These are phyloP conservation scores for Parnassius orleans DNA, from an alignment of 2,888 invertebrate genomes.

Conservation along the genomic window DNA sequence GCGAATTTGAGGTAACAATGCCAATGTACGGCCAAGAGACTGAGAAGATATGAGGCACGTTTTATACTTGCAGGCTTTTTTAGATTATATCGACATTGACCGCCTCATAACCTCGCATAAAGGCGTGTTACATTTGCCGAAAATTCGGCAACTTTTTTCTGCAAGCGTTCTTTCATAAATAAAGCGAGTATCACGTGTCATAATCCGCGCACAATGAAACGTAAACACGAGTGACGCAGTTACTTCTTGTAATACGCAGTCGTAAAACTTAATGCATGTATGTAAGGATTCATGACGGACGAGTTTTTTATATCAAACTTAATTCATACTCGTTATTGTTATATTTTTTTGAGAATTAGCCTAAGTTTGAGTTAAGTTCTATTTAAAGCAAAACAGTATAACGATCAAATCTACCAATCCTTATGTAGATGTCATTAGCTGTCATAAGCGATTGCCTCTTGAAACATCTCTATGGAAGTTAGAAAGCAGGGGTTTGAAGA, in stretches of 20 bases:
- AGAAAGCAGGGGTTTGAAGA: too few relatives aligned
- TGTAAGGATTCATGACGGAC: constrained; percentile 20
- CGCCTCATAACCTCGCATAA: constrained; percentile 17
- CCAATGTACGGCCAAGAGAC: constrained; percentile 1
- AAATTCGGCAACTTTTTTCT: constrained; percentile 48
- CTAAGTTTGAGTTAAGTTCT: too few relatives aligned
- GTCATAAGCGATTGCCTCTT: too few relatives aligned
- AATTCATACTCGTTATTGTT: too few relatives aligned
- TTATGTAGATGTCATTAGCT: too few relatives aligned
- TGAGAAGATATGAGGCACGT: constrained; percentile 7
- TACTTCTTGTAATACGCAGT: constrained; percentile 64
- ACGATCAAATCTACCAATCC: too few relatives aligned
- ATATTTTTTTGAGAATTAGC: too few relatives aligned
- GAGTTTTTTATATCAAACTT: neutral
- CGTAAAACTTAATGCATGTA: constrained; percentile 65
- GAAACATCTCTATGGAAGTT: too few relatives aligned
- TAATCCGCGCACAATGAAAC: constrained; percentile 73
- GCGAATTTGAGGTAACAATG: constrained; percentile 12
- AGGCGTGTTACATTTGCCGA: constrained; percentile 33
- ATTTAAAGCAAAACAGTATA: too few relatives aligned
- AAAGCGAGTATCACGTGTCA: constrained; percentile 68
- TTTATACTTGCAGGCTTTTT: constrained; percentile 13
- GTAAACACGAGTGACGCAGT: constrained; percentile 70
- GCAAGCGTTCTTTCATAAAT: constrained; percentile 61
- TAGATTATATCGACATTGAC: constrained; percentile 25